Percentiles rank a stretch among this genome's conserved stretches.
Evolutionary conservation across 2,113 vertebrate species (phyloP).

Genomic region (Psittacus erithacus): DNA sequence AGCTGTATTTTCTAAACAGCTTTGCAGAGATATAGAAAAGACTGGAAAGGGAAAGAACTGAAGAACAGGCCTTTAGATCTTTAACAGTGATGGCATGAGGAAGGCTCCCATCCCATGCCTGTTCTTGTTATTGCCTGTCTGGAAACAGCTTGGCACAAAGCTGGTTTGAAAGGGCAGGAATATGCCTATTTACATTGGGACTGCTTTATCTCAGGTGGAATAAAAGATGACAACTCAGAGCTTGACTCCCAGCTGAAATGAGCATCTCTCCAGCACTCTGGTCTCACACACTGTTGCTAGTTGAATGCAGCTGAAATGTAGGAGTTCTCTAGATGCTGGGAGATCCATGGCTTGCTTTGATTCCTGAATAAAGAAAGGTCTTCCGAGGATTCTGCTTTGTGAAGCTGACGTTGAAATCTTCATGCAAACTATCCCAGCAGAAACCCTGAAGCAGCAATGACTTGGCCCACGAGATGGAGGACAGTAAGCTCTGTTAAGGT

Average conservation of each 20-base stretch:
- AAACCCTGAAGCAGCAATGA: background rate
- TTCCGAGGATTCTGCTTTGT: background rate
- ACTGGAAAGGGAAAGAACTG: background rate
- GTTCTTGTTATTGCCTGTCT: background rate
- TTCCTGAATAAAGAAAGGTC: background rate
- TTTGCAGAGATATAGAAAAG: background rate
- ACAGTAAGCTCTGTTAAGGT: background rate
- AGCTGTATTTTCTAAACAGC: background rate
- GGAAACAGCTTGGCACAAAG: background rate
- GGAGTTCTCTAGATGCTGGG: background rate
- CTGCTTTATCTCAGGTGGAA: background rate
- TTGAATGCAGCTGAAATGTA: background rate
- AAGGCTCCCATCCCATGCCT: background rate
- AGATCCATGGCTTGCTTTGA: background rate
- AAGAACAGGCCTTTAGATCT: background rate
- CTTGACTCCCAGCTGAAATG: background rate
- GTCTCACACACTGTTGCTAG: background rate
- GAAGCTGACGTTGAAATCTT: background rate
- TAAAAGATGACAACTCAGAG: background rate
- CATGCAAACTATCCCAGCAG: background rate
- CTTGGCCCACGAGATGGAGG: background rate
- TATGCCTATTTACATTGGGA: background rate
- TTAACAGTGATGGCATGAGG: background rate
- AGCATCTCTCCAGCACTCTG: background rate
- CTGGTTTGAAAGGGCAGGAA: background rate